Conservation (phyloP, 2,797 vertebrate genomes). For the Melanotaenia maccullochi region DNA sequence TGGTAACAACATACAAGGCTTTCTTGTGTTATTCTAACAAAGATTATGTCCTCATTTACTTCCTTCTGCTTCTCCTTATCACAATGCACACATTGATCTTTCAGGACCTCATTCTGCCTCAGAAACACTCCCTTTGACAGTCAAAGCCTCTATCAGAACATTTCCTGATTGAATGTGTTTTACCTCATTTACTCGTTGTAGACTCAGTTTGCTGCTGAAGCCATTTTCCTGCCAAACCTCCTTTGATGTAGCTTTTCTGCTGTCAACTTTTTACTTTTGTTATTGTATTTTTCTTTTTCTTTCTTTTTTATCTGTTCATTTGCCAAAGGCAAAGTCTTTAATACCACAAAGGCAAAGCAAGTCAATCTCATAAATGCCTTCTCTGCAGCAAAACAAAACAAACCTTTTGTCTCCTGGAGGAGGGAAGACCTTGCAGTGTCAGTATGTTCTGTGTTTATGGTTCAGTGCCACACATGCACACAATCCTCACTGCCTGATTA, state of each 20-base stretch:
- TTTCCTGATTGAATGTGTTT: slow-evolving; percentile 68
- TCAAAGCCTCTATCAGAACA: slow-evolving; percentile 49
- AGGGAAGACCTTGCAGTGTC: slow-evolving; percentile 25
- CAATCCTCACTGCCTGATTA: slow-evolving; percentile 11
- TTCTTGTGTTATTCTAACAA: slow-evolving; percentile 34
- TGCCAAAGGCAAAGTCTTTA: slow-evolving; percentile 52
- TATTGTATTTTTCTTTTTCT: slow-evolving; percentile 10
- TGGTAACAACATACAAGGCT: neutral
- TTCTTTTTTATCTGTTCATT: slow-evolving; percentile 28
- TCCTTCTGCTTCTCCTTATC: slow-evolving; percentile 5
- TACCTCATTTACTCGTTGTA: slow-evolving; percentile 51
- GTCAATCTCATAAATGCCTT: slow-evolving; percentile 41
- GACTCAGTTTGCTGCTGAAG: slow-evolving; percentile 28
- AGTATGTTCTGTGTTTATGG: slow-evolving; percentile 29
- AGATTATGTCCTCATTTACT: slow-evolving; percentile 50
- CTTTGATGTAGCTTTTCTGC: slow-evolving; percentile 52
- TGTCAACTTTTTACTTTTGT: slow-evolving; percentile 43
- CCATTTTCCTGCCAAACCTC: slow-evolving; percentile 27
- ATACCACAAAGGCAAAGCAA: slow-evolving; percentile 49
- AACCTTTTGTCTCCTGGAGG: slow-evolving; percentile 49
- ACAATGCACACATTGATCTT: slow-evolving; percentile 48
- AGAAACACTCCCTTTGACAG: slow-evolving; percentile 50
- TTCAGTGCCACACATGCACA: slow-evolving; percentile 23
- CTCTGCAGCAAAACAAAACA: slow-evolving; percentile 57
- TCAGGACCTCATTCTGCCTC: slow-evolving; percentile 47